Base-by-base conservation (phyloP, 2,888 invertebrate species). In the Taphrorychus bicolor region DNA sequence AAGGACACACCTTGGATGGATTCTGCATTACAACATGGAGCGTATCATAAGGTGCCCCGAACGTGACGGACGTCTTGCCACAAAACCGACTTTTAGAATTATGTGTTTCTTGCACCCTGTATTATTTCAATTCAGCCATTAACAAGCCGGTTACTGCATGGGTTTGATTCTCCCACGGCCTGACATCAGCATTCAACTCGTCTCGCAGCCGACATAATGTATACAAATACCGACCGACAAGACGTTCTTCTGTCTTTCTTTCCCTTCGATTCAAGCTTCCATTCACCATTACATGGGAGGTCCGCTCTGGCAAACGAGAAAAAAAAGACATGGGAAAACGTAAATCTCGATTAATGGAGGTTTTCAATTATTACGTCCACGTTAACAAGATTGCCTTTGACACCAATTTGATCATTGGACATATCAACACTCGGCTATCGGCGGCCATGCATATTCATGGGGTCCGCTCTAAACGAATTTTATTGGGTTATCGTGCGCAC, bases 141-240 rank as follows among this genome's bases (percentile, higher is more conserved):
- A 59, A 69, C 59, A 59, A 65, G 19, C 54, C 42, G 56, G 64
- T 53, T 59, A 41, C 24, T 54, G 22, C 53, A 42, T 32, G 52
- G 54, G 49, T 64, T 63, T 66, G 63, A 72, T 68, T 72, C 63
- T 73, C 73, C 73, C 73, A 73, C 73, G 73, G 70, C 66, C 42
- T 48, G 58, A 59, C 65, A 70, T 71, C 71, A 70, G 59, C 54
- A 71, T 70, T 65, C 70, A 68, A 51, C 70, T 69, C 65, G 65
- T 53, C 65, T 53, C 61, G 49, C 65, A 48, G 45, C 16, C 57
- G 62, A 61, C 65, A 65, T 69, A 66, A 69, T 69, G 58, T 69
- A 69, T 69, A 69, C 69, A 66, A 65, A 69, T 68, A 54, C 67
- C 62, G 48, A 54, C 60, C 60, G 52, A 52, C 60, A 60, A 60